phyloP scores from a whole-genome alignment of 2,113 vertebrate genomes.

The Chionomys nivalis region DNA sequence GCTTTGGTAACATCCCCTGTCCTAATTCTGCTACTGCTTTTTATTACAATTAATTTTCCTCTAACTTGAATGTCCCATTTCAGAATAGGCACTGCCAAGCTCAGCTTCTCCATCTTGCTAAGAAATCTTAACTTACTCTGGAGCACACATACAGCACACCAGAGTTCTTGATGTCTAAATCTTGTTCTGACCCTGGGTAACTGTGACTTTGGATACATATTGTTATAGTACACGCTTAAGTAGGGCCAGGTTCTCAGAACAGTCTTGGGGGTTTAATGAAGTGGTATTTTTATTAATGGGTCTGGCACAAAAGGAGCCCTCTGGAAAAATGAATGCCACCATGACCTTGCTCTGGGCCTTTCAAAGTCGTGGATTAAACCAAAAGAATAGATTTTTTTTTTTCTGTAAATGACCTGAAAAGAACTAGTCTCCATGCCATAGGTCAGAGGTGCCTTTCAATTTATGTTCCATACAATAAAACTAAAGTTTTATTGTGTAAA shows the following conservation, averaged over 20 bases:
- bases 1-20: not conserved
- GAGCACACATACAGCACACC: not conserved
- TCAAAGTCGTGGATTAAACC: not conserved
- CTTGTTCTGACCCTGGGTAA: not conserved
- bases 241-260: not conserved
- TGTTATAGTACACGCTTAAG: not conserved
- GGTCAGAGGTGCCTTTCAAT: not conserved
- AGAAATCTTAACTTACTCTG: not conserved
- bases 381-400: not conserved
- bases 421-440: not conserved
- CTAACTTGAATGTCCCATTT: not conserved
- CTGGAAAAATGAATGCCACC: not conserved
- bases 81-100: not conserved
- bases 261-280: not conserved
- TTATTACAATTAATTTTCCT: not conserved
- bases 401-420: not conserved
- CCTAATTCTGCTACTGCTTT: not conserved
- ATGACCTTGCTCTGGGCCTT: not conserved
- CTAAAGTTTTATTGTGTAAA: conserved; percentile 30
- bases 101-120: not conserved
- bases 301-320: not conserved
- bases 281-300: not conserved
- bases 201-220: not conserved
- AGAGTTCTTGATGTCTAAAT: no score
- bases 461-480: not conserved